Conservation (phyloP, 2,888 invertebrate species). For the Ernsta delagoae region DNA sequence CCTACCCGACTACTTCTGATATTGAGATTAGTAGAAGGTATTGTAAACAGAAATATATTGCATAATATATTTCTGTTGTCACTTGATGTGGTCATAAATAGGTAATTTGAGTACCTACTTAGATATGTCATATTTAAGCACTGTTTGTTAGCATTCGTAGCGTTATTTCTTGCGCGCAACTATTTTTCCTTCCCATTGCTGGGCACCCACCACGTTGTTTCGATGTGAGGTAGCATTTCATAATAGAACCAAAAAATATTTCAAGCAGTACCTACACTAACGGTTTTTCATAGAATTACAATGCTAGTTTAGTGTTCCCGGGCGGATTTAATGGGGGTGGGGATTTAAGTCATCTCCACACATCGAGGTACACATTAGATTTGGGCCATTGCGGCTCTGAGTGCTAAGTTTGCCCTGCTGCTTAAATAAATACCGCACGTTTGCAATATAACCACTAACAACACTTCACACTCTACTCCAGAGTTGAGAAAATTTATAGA, state of each 20-base stretch:
- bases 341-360: conserved; percentile 45
- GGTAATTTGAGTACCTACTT: no score
- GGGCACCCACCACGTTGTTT: no score
- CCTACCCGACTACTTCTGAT: no score
- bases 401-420: conserved; percentile 71
- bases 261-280: not conserved
- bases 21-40: no score
- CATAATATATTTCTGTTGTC: no score
- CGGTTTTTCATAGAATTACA: not conserved
- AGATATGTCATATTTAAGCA: no score
- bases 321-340: conserved; percentile 40
- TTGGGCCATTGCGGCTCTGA: conserved; percentile 74
- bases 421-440: conserved; percentile 83
- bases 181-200: no score
- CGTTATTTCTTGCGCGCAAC: no score
- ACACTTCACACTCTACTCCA: conserved; percentile 77
- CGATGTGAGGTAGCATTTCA: no score
- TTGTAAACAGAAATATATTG: no score
- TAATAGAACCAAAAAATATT: not conserved
- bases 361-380: conserved; percentile 64
- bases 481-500: conserved; percentile 65
- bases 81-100: no score
- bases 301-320: conserved; percentile 39
- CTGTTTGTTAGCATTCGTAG: no score
- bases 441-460: conserved; percentile 76